Conservation (phyloP, 1,140 invertebrate species). For the Trachymyrmex cornetzi region DNA sequence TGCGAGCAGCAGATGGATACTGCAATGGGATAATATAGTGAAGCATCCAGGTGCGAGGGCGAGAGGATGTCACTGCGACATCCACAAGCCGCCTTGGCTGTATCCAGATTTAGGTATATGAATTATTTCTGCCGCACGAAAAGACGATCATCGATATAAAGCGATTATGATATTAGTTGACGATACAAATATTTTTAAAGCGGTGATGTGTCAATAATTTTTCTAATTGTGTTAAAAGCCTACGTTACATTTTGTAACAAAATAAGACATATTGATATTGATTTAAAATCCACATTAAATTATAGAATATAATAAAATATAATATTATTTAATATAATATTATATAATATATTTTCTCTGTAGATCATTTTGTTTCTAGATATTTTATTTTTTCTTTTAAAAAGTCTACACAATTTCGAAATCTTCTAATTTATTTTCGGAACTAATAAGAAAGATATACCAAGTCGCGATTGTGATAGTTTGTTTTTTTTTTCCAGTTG, state of each 20-base stretch:
- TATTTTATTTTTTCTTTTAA: neutral
- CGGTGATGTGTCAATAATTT: neutral
- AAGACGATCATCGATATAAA: neutral
- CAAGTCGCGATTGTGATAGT: neutral
- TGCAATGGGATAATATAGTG: constrained; percentile 88
- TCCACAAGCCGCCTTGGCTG: constrained; percentile 85
- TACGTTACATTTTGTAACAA: neutral
- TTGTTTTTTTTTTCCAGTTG: constrained; percentile 76
- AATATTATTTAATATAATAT: too few relatives aligned
- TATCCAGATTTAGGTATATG: constrained; percentile 84
- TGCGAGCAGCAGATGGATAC: constrained; percentile 87
- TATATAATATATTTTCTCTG: too few relatives aligned
- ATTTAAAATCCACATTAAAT: neutral
- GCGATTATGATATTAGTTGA: neutral
- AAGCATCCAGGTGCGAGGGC: constrained; percentile 85
- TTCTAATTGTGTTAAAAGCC: neutral
- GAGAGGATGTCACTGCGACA: constrained; percentile 85
- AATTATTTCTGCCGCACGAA: neutral
- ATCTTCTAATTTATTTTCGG: neutral
- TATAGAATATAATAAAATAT: neutral
- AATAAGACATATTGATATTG: neutral
- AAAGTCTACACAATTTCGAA: neutral
- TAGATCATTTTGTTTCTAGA: neutral
- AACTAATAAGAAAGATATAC: neutral
- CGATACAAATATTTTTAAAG: neutral